Conservation (phyloP, 2,797 vertebrate species). For the Poeciliopsis infans region DNA sequence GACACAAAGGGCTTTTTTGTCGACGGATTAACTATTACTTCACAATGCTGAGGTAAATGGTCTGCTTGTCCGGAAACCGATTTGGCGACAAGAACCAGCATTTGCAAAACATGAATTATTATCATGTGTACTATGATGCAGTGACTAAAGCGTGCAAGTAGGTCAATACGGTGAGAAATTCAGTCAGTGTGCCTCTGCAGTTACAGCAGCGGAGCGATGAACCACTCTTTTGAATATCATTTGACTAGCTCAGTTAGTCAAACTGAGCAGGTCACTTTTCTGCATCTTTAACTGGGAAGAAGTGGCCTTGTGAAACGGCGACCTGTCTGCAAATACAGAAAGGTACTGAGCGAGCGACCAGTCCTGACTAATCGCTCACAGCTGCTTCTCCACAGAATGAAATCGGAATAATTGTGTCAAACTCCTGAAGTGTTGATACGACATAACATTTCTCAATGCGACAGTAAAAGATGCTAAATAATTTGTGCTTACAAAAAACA, state of each 20-base stretch:
- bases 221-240: constrained; percentile 65
- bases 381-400: background rate
- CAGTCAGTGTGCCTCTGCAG: constrained; percentile 1
- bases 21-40: background rate
- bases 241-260: constrained; percentile 68
- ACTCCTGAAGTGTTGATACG: background rate
- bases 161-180: background rate
- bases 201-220: constrained; percentile 7
- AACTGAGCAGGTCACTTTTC: constrained; percentile 21
- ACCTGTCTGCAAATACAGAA: background rate
- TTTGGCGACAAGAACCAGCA: background rate
- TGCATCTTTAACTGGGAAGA: constrained; percentile 22
- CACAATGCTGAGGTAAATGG: background rate
- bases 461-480: background rate
- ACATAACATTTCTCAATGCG: background rate
- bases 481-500: background rate
- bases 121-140: background rate
- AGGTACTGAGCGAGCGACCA: background rate
- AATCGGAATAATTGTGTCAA: background rate
- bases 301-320: background rate
- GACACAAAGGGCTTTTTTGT: background rate
- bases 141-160: background rate
- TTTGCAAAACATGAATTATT: too few species aligned
- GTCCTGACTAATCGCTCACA: background rate
- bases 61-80: background rate